phyloP scores from a whole-genome alignment of 2,797 vertebrate genomes.

The Psittacula derbiana region DNA sequence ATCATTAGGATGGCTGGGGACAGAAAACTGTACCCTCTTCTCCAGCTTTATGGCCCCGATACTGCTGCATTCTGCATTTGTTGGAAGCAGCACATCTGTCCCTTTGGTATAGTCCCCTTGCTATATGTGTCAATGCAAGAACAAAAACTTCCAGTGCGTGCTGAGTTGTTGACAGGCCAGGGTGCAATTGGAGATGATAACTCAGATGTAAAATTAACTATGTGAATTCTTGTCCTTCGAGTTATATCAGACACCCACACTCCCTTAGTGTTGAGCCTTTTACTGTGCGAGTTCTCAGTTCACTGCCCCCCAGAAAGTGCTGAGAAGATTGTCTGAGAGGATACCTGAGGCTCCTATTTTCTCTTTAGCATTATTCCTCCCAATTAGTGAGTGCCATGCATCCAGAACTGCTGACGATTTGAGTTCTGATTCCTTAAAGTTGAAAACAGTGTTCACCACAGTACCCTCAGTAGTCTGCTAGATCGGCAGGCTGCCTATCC shows the following conservation, averaged over 20 bases:
- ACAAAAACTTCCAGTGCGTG: neutral
- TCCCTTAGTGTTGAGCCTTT: neutral
- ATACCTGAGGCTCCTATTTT: neutral
- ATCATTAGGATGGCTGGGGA: neutral
- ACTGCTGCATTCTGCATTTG: neutral
- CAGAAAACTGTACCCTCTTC: neutral
- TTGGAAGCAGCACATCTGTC: neutral
- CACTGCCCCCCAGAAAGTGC: neutral
- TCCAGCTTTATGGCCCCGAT: accelerated
- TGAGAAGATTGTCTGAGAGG: constrained; percentile 1
- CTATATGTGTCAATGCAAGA: neutral
- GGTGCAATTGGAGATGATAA: neutral
- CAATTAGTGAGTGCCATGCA: neutral
- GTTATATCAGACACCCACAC: neutral
- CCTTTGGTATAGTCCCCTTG: neutral
- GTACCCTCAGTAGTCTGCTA: neutral
- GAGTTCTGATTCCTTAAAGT: neutral
- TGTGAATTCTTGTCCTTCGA: neutral
- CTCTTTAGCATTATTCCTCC: neutral
- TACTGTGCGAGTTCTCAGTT: neutral
- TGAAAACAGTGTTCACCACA: neutral
- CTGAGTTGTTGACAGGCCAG: neutral
- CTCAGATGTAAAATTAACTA: neutral
- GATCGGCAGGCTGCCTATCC: neutral
- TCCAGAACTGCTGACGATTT: neutral